A percentile compares a stretch with the other conserved stretches of the same genome.
Conservation (phyloP, 2,888 invertebrate species). For the Plemyria rubiginata region DNA sequence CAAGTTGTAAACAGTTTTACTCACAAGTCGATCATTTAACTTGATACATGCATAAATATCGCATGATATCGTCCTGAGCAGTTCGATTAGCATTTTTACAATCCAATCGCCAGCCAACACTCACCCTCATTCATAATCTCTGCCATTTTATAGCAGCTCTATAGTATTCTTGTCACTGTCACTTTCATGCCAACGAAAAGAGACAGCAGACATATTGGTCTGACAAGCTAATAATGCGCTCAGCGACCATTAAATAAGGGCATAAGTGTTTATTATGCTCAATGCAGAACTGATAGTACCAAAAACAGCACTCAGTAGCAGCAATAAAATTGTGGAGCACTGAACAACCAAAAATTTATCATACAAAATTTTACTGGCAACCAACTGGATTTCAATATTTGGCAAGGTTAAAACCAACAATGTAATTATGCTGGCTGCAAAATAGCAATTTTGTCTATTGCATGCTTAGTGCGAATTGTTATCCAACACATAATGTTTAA, state of each 20-base stretch:
- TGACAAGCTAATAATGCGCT: slow-evolving; percentile 44
- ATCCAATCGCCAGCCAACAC: no score
- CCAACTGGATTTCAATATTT: slow-evolving; percentile 67
- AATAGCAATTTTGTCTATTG: slow-evolving; percentile 86
- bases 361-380: slow-evolving; percentile 77
- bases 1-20: no score
- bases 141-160: no score
- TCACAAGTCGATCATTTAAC: no score
- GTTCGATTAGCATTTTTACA: no score
- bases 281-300: slow-evolving; percentile 65
- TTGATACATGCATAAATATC: no score
- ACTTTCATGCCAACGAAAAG: no score
- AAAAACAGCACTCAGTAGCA: slow-evolving; percentile 58
- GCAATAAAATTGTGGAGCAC: slow-evolving; percentile 58
- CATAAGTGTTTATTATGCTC: slow-evolving; percentile 64
- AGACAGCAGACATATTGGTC: no score
- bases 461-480: slow-evolving; percentile 87
- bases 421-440: slow-evolving; percentile 83
- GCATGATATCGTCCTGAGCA: no score
- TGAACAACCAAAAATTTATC: slow-evolving; percentile 67
- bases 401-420: slow-evolving; percentile 86
- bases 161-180: no score
- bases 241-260: no score
- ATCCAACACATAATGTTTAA: slow-evolving; percentile 88
- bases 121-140: no score